phyloP scores from a whole-genome alignment of 2,113 vertebrate species.

The Aphyosemion australe region DNA sequence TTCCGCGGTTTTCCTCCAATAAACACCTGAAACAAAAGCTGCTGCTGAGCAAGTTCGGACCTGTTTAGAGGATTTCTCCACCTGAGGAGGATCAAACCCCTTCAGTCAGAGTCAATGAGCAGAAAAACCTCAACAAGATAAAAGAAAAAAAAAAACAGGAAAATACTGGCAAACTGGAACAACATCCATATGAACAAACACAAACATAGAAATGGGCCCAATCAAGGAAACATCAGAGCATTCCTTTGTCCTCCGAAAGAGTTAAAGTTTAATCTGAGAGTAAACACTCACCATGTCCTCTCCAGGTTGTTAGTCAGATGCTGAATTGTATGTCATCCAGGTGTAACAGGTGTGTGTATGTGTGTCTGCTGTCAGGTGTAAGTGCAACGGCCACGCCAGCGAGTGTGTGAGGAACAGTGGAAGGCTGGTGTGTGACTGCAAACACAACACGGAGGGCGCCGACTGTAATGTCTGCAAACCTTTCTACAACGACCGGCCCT shows the following conservation, averaged over 20 bases:
- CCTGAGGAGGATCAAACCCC: neutral
- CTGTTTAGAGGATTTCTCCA: conserved; percentile 37
- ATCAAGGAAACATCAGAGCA: too few relatives aligned
- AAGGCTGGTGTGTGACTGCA: conserved; percentile 89
- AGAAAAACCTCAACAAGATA: conserved; percentile 3
- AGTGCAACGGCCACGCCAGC: conserved; percentile 94
- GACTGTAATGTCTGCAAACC: conserved; percentile 91
- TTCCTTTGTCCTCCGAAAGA: too few relatives aligned
- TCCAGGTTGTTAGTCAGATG: too few relatives aligned
- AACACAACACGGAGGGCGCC: conserved; percentile 89
- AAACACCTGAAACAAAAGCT: conserved; percentile 64
- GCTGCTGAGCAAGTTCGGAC: conserved; percentile 61
- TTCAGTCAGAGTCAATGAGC: neutral
- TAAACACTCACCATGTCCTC: too few relatives aligned
- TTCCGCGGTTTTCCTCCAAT: conserved; percentile 66
- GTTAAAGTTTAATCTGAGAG: neutral
- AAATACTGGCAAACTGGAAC: too few relatives aligned
- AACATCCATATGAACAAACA: too few relatives aligned
- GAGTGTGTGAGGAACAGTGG: conserved; percentile 86
- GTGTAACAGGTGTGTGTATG: conserved; percentile 40
- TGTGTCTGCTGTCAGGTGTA: conserved; percentile 82
- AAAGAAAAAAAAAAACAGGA: too few relatives aligned
- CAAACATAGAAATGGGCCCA: too few relatives aligned
- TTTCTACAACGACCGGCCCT: conserved; percentile 95
- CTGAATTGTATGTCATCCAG: neutral